Evolutionary conservation across 2,113 vertebrate species (phyloP), one percentile per base, ranked within the genome.

Genomic region (Osmerus mordax): DNA sequence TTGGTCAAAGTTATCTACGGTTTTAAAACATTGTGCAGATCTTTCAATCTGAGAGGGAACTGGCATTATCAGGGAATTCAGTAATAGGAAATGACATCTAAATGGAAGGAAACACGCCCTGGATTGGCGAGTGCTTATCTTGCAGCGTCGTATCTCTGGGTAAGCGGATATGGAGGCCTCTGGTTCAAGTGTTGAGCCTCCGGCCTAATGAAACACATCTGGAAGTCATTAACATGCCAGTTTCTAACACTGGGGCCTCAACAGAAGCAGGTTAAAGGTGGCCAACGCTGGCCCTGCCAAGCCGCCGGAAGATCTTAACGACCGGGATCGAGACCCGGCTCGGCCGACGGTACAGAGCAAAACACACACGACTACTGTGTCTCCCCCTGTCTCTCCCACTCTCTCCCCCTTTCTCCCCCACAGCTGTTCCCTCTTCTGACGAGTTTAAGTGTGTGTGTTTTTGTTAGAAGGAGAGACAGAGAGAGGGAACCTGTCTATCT

Each of bases 161-260:
- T 36, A 8, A 63, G 82, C 69, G 53, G 82, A 83, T 81, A 71
- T 1, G 25, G 77, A 78, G 68, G 68, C 70, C 75, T 69, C 11
- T 13, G 55, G 81, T 84, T 85, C 71, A 81, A 86, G 75, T 82
- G 87, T 79, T 72, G 81, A 70, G 74, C 65, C 81, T 54, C 73
- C 18, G 47, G 53, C 54, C 64, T 86, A 87, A 88, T 79, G 77
- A 79, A 81, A 86, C 71, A 78, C 86, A 87, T 76, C 61, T 84
- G 87, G 78, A 59, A 60, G 73, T 78, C 79, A 72, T 86, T 83
- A 85, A 76, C 54, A 69, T 76, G 70, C 74, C 79, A 36, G 61
- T 75, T 78, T 65, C 0, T 1, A 52, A 64, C 71, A 6, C 61
- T 60, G 67, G 21, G 25, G 58, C 70, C 70, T 74, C 72, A 15